Percentiles rank a stretch among this genome's conserved stretches.
These are phyloP conservation scores for Gerris lacustris DNA, from an alignment of 2,888 invertebrate species.

Conservation along the genomic window DNA sequence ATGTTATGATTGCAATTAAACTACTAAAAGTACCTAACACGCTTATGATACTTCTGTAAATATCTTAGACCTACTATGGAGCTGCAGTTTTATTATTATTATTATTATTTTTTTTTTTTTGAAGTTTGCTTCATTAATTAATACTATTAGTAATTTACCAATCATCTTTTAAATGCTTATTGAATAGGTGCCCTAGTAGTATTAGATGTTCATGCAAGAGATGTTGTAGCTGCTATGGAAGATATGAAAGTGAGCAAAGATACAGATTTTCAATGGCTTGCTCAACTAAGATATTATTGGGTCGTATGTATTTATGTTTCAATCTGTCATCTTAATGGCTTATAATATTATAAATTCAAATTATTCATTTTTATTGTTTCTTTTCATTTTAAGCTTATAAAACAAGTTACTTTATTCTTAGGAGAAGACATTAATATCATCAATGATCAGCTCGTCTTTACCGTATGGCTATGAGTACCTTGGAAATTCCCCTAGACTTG, in stretches of 20 bases:
- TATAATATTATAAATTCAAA: neutral
- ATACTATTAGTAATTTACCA: too few relatives aligned
- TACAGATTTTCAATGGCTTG: slow-evolving; percentile 84
- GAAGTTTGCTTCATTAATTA: too few relatives aligned
- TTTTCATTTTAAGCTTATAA: neutral
- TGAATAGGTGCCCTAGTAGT: slow-evolving; percentile 70
- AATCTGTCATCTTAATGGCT: neutral
- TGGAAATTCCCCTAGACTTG: slow-evolving; percentile 74
- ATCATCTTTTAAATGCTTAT: too few relatives aligned
- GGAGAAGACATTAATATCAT: slow-evolving; percentile 51
- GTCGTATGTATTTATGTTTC: slow-evolving; percentile 41
- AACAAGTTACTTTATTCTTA: slow-evolving; percentile 30
- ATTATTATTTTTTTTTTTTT: too few relatives aligned
- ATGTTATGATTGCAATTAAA: neutral
- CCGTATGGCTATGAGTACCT: slow-evolving; percentile 90
- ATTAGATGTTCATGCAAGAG: slow-evolving; percentile 84
- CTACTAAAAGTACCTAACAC: neutral
- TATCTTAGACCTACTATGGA: too few relatives aligned
- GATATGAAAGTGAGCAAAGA: slow-evolving; percentile 50
- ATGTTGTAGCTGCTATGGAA: slow-evolving; percentile 61
- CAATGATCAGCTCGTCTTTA: slow-evolving; percentile 81
- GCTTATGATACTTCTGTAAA: too few relatives aligned
- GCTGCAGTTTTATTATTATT: too few relatives aligned
- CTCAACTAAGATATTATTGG: slow-evolving; percentile 78
- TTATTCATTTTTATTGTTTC: neutral